Evolutionary conservation across 2,797 vertebrate species (phyloP), one percentile per base, ranked within the genome.

Genomic region (Girardinus metallicus): DNA sequence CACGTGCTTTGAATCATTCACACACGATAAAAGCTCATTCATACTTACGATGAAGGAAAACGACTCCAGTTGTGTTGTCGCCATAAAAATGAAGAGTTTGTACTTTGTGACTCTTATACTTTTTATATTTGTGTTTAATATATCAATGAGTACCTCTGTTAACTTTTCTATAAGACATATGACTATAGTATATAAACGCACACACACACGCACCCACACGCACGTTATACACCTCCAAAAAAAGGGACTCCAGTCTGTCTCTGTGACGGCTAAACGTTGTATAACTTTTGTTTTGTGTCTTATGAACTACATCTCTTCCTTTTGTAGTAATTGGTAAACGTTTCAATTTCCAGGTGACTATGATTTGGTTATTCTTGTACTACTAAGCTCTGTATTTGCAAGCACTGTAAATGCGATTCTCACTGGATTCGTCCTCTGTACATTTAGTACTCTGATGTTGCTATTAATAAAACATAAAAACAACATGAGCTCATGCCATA

Each of bases 361-460:
- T 96, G 94, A 94, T 95, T 96, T 96, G 94, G 95, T 96, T 96
- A 95, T 96, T 96, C 96, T 97, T 97, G 96, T 97, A 96, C 95
- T 97, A 96, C 95, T 94, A 96, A 96, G 93, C 96, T 96, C 94
- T 97, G 96, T 97, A 95, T 96, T 97, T 97, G 96, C 96, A 96
- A 97, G 95, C 96, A 96, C 95, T 98, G 97, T 97, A 97, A 97
- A 97, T 96, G 96, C 96, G 95, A 95, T 96, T 96, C 96, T 95
- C 91, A 96, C 95, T 93, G 94, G 94, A 96, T 89, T 94, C 93
- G 95, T 95, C 95, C 95, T 96, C 94, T 97, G 96, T 97, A 96
- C 97, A 96, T 97, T 97, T 96, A 97, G 94, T 97, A 97, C 95
- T 97, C 96, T 97, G 96, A 96, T 97, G 96, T 97, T 97, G 96